Conservation (phyloP, 2,888 invertebrate species). For the Cheilosia variabilis region DNA sequence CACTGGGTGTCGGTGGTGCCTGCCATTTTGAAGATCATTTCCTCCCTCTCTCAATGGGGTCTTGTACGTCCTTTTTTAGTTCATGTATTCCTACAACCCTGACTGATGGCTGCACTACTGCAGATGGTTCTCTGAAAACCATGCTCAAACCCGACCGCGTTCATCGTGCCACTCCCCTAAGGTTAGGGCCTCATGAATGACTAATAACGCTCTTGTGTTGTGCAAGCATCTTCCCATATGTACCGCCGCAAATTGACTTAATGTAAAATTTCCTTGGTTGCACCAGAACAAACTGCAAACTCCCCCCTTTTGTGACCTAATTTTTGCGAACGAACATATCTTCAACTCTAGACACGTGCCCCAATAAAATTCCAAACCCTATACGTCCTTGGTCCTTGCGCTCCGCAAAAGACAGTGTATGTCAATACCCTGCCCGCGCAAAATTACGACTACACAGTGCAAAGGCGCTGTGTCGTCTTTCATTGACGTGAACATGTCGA, state of each 20-base stretch:
- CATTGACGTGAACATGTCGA: slow-evolving; percentile 54
- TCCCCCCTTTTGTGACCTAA: slow-evolving; percentile 16
- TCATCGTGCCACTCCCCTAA: too few relatives aligned
- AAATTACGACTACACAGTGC: slow-evolving; percentile 35
- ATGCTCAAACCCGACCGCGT: too few relatives aligned
- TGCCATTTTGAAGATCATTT: too few relatives aligned
- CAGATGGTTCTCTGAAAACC: too few relatives aligned
- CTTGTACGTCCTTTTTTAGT: too few relatives aligned
- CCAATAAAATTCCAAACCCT: slow-evolving; percentile 45
- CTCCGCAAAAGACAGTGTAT: slow-evolving; percentile 15
- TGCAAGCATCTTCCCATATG: too few relatives aligned
- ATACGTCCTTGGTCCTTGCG: slow-evolving; percentile 3
- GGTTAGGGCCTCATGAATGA: too few relatives aligned
- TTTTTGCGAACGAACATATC: slow-evolving; percentile 42
- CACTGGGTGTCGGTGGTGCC: too few relatives aligned
- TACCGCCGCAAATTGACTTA: slow-evolving; percentile 13
- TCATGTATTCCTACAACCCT: too few relatives aligned
- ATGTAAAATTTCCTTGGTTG: neutral
- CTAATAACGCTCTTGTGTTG: too few relatives aligned
- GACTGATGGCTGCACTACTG: too few relatives aligned
- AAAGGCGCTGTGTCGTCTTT: slow-evolving; percentile 24
- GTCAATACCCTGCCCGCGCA: neutral
- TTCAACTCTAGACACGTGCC: slow-evolving; percentile 46
- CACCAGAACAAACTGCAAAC: neutral
- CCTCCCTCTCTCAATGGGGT: too few relatives aligned